These are phyloP conservation scores for Eupithecia exiguata DNA, from an alignment of 2,888 invertebrate genomes.

Conservation along the genomic window DNA sequence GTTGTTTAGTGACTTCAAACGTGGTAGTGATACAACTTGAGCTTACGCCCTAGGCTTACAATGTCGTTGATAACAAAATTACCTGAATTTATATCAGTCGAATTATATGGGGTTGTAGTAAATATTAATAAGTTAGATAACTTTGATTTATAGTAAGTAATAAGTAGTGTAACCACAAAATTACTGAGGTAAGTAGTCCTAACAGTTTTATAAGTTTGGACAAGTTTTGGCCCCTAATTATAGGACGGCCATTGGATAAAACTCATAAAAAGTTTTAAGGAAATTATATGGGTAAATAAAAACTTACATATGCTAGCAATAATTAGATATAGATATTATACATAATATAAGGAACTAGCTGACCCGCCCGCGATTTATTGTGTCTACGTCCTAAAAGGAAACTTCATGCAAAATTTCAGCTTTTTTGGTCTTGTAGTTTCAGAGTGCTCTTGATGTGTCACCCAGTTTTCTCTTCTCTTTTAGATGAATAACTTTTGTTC, in stretches of 20 bases:
- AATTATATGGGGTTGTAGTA: background rate
- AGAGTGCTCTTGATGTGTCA: no score
- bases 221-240: conserved; percentile 13
- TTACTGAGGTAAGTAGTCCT: conserved; percentile 2
- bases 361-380: no score
- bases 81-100: conserved; percentile 9
- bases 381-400: no score
- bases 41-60: background rate
- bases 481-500: background rate
- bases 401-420: no score
- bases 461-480: no score
- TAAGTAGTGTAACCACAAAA: conserved; percentile 6
- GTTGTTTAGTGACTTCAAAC: background rate
- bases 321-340: background rate
- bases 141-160: conserved; percentile 2
- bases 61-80: background rate
- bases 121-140: background rate
- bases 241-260: conserved; percentile 6
- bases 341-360: background rate
- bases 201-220: background rate
- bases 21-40: background rate
- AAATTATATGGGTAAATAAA: background rate
- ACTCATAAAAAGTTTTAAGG: background rate
- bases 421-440: no score
- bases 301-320: background rate